phyloP scores from a whole-genome alignment of 2,797 vertebrate genomes.

The Lacerta agilis region DNA sequence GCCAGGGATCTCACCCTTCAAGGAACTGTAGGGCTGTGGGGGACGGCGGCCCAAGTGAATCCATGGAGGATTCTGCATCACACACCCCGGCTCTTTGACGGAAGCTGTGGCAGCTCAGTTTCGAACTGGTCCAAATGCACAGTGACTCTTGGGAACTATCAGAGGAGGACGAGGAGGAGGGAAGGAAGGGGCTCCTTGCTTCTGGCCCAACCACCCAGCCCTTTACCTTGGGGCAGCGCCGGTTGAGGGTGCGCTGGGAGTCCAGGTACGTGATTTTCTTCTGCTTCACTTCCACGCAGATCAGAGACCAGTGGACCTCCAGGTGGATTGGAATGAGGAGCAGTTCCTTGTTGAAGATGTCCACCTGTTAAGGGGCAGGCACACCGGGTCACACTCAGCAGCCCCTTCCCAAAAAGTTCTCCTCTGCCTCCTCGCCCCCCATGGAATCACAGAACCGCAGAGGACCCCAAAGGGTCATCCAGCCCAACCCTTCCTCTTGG shows the following conservation, averaged over 20 bases:
- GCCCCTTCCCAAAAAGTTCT: too few relatives aligned
- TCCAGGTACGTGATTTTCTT: conserved; percentile 93
- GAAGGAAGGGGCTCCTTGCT: too few relatives aligned
- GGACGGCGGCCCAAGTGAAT: too few relatives aligned
- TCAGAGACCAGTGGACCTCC: conserved; percentile 95
- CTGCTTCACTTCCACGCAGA: conserved; percentile 88
- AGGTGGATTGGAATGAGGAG: conserved; percentile 93
- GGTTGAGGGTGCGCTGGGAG: conserved; percentile 93
- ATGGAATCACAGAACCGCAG: too few relatives aligned
- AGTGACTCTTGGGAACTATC: too few relatives aligned
- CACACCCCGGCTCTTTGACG: not conserved
- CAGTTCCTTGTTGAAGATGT: conserved; percentile 94
- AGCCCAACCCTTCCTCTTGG: too few relatives aligned
- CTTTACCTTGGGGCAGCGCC: conserved; percentile 91
- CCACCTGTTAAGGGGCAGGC: conserved; percentile 79
- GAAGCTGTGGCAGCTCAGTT: too few relatives aligned
- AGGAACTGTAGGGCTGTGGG: too few relatives aligned
- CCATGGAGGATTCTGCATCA: not conserved
- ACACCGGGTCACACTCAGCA: not conserved
- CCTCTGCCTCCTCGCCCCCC: too few relatives aligned
- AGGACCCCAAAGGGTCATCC: too few relatives aligned
- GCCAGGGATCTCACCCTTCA: too few relatives aligned
- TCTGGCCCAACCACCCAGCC: accelerated
- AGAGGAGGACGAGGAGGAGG: too few relatives aligned
- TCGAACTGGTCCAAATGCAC: accelerated